Percentiles rank a stretch among this genome's conserved stretches.
Evolutionary conservation across 1,140 invertebrate species (phyloP).

Genomic region (Choristoneura fumiferana): DNA sequence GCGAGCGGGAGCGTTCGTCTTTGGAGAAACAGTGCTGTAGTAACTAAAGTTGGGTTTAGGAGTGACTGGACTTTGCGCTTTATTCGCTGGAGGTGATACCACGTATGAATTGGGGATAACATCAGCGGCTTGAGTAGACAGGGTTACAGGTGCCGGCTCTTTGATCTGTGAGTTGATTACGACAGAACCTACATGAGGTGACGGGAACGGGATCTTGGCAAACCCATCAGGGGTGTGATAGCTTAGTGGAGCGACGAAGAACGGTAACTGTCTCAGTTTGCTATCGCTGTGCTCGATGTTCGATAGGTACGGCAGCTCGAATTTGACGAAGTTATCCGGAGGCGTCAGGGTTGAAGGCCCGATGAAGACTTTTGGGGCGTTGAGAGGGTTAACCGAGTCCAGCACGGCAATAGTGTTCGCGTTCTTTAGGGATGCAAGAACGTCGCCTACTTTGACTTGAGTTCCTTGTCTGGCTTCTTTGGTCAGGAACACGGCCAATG

Average conservation of each 20-base stretch:
- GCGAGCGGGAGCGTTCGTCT: slow-evolving; percentile 37
- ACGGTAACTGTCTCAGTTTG: slow-evolving; percentile 86
- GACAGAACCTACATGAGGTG: slow-evolving; percentile 91
- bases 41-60: slow-evolving; percentile 60
- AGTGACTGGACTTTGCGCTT: slow-evolving; percentile 41
- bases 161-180: slow-evolving; percentile 81
- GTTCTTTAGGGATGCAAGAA: slow-evolving; percentile 83
- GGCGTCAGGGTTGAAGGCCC: slow-evolving; percentile 86
- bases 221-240: slow-evolving; percentile 89
- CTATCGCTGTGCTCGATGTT: slow-evolving; percentile 85
- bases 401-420: slow-evolving; percentile 87
- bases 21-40: slow-evolving; percentile 58
- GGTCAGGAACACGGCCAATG: slow-evolving; percentile 87
- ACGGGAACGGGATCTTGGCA: slow-evolving; percentile 89
- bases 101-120: slow-evolving; percentile 46
- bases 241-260: slow-evolving; percentile 90
- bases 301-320: slow-evolving; percentile 89
- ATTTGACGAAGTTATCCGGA: slow-evolving; percentile 86
- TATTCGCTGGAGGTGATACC: slow-evolving; percentile 30
- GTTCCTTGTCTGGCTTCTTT: slow-evolving; percentile 70
- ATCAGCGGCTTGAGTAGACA: slow-evolving; percentile 29
- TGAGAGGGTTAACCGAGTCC: slow-evolving; percentile 82
- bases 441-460: slow-evolving; percentile 82
- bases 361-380: slow-evolving; percentile 87
- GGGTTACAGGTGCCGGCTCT: slow-evolving; percentile 34